Evolutionary conservation across 2,888 invertebrate genomes (phyloP).

Genomic region (Scaptodrosophila latifasciaeformis): DNA sequence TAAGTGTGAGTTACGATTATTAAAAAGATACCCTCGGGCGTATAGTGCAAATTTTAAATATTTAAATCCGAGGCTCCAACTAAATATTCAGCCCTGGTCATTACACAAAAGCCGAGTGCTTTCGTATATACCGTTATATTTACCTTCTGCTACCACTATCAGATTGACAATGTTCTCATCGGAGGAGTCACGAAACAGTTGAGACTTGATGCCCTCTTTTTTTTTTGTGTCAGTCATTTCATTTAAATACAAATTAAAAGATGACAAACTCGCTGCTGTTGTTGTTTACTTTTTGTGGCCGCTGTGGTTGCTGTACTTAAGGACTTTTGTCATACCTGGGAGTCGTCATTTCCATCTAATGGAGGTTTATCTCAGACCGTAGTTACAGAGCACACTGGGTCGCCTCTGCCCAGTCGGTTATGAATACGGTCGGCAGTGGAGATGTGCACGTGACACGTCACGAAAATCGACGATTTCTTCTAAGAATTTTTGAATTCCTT

Average conservation of each 20-base stretch:
- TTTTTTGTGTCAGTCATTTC: slow-evolving; percentile 42
- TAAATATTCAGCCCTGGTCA: no score
- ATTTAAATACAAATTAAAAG: slow-evolving; percentile 69
- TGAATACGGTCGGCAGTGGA: no score
- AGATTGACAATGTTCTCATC: background rate
- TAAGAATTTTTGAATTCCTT: no score
- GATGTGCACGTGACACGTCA: slow-evolving; percentile 7
- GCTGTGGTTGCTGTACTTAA: background rate
- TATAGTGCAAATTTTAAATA: no score
- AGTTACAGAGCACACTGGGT: no score
- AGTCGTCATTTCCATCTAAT: background rate
- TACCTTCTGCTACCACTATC: no score
- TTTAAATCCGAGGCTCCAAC: background rate
- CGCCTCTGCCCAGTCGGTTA: slow-evolving; percentile 16
- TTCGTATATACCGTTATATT: no score
- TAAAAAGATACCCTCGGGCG: no score
- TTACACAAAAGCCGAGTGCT: no score
- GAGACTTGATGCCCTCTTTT: background rate
- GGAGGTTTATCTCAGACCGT: background rate
- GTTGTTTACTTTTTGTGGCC: background rate
- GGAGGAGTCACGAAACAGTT: background rate
- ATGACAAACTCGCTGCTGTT: slow-evolving; percentile 36
- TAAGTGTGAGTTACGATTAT: no score
- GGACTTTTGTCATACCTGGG: no score
- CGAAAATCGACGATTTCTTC: no score